These are phyloP conservation scores for Porites australiensis DNA, from an alignment of 64 coral and sea anemone genomes.

Conservation along the genomic window DNA sequence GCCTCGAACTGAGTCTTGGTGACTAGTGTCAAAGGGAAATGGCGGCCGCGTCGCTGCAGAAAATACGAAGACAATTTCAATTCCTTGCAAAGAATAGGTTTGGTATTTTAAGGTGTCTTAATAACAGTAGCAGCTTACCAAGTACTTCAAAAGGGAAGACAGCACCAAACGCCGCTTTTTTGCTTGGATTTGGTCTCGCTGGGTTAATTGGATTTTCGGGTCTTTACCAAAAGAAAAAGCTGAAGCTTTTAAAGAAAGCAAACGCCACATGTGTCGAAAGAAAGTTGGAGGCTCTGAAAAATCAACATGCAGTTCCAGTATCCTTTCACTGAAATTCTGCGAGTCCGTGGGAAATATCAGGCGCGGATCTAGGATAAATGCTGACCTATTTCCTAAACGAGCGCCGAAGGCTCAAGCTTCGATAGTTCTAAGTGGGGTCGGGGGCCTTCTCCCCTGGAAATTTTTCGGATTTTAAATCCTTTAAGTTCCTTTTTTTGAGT, in stretches of 20 bases:
- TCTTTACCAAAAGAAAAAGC: constrained; percentile 26
- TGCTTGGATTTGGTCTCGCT: constrained; percentile 31
- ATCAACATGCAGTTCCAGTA: neutral
- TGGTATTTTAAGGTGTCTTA: neutral
- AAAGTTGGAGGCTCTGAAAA: neutral
- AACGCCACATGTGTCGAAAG: neutral
- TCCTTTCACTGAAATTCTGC: neutral
- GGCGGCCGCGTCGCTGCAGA: neutral
- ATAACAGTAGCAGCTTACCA: neutral
- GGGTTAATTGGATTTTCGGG: constrained; percentile 32
- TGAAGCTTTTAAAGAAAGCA: neutral
- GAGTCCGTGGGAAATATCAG: neutral
- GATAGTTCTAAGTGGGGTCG: no score
- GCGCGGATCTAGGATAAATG: no score
- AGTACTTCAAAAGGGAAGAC: neutral
- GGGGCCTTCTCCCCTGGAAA: no score
- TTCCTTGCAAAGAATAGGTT: neutral
- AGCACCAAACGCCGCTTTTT: neutral
- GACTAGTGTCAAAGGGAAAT: neutral
- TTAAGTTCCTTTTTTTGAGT: no score
- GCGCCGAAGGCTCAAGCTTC: no score
- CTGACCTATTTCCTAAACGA: no score
- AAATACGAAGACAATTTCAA: neutral
- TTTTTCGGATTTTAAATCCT: no score
- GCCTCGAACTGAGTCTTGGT: neutral